These are phyloP conservation scores for Diorhabda carinulata DNA, from an alignment of 1,140 invertebrate genomes.

Conservation along the genomic window DNA sequence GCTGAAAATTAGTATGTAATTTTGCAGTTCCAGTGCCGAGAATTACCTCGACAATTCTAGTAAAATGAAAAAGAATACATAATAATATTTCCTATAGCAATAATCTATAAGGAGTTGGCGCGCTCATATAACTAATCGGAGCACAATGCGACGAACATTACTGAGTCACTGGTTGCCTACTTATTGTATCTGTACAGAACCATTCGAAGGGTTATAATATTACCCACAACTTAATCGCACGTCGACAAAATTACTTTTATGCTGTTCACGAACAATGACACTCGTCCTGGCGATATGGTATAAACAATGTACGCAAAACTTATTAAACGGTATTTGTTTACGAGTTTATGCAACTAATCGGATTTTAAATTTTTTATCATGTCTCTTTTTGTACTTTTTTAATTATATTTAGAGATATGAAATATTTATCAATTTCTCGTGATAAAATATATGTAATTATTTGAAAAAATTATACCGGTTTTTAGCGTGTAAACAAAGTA, in stretches of 20 bases:
- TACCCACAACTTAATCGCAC: neutral
- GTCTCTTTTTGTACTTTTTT: too few species aligned
- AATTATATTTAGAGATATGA: too few species aligned
- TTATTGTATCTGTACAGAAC: neutral
- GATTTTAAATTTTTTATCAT: too few species aligned
- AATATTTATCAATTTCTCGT: too few species aligned
- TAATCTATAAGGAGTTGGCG: neutral
- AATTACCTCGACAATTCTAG: neutral
- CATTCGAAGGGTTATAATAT: neutral
- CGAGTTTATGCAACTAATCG: too few species aligned
- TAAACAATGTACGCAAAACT: too few species aligned
- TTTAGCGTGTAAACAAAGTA: too few species aligned
- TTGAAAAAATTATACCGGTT: too few species aligned
- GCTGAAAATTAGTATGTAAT: slow-evolving; percentile 11
- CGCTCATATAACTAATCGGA: neutral
- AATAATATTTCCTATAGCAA: neutral
- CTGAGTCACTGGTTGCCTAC: neutral
- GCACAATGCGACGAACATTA: neutral
- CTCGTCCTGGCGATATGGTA: too few species aligned
- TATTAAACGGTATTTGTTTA: too few species aligned
- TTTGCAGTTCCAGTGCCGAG: neutral
- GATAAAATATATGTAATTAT: too few species aligned
- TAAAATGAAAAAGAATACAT: neutral
- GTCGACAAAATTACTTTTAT: neutral
- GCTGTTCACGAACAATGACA: neutral